phyloP scores from a whole-genome alignment of 1,140 invertebrate species.

The Caerostris extrusa region DNA sequence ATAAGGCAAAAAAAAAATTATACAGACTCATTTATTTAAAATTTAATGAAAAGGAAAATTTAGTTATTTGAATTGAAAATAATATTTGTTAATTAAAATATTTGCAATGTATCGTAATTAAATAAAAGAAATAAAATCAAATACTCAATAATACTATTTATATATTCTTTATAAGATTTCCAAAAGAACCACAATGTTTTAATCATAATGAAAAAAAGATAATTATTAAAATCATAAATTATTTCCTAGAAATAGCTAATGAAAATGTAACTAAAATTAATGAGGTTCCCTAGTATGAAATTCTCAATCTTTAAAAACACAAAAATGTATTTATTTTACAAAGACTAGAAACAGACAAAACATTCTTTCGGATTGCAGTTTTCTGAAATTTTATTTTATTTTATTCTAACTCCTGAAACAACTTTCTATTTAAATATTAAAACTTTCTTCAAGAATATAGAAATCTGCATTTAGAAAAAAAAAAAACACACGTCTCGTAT shows the following conservation, averaged over 20 bases:
- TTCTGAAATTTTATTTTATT: not conserved
- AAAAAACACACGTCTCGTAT: not conserved
- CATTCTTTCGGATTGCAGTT: not conserved
- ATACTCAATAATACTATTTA: too few species aligned
- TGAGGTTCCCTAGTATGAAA: not conserved
- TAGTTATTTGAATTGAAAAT: too few species aligned
- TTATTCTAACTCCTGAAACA: not conserved
- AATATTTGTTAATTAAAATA: too few species aligned
- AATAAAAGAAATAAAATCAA: too few species aligned
- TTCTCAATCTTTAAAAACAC: not conserved
- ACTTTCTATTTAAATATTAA: not conserved
- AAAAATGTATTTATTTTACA: not conserved
- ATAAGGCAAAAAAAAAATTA: too few species aligned
- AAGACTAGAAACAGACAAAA: not conserved
- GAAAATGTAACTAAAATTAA: conserved; percentile 1
- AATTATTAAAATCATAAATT: not conserved
- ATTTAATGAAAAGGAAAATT: too few species aligned
- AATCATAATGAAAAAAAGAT: not conserved
- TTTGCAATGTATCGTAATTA: too few species aligned
- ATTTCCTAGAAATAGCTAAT: not conserved
- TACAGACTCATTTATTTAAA: too few species aligned
- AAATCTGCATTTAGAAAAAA: not conserved
- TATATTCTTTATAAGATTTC: not conserved
- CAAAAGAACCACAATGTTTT: not conserved
- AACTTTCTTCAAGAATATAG: not conserved